Evolutionary conservation across 1,140 invertebrate species (phyloP), one percentile per base, ranked within the genome.

Genomic region (Hylaeus volcanicus): DNA sequence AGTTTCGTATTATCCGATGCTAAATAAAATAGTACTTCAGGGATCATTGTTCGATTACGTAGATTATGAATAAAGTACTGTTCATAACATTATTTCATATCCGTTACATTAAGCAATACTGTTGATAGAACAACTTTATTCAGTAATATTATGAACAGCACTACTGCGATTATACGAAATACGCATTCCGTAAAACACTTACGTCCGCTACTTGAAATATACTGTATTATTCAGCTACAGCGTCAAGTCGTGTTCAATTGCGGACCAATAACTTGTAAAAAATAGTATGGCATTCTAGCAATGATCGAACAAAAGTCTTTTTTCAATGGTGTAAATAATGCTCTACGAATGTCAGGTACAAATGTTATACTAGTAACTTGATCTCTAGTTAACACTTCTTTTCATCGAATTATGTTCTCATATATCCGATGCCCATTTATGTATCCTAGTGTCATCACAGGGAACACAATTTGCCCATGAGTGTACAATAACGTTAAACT

Each of bases 301-400:
- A 63, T 61, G 39, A 37, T 55, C 39, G 39, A 71, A 86, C 61
- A 41, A 77, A 79, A 64, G 26, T 65, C 15, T 60, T 58, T 76
- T 82, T 79, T 68, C 61, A 71, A 83, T 77, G 15, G 26, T 75
- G 15, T 69, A 82, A 87, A 72, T 70, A 91, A 86, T 79, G 73
- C 63, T 88, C 74, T 84, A 86, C 83, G 80, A 85, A 88, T 89
- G 90, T 91, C 89, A 92, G 90, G 89, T 91, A 91, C 89, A 90
- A 91, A 90, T 90, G 82, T 90, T 89, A 88, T 88, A 90, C 72
- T 69, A 75, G 80, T 88, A 87, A 83, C 79, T 86, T 76, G 79
- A 82, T 82, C 63, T 80, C 68, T 74, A 84, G 65, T 79, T 76
- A 84, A 84, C 66, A 82, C 77, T 87, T 83, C 55, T 64, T 65